Conservation (phyloP, 2,888 invertebrate genomes). For the Troides helena region DNA sequence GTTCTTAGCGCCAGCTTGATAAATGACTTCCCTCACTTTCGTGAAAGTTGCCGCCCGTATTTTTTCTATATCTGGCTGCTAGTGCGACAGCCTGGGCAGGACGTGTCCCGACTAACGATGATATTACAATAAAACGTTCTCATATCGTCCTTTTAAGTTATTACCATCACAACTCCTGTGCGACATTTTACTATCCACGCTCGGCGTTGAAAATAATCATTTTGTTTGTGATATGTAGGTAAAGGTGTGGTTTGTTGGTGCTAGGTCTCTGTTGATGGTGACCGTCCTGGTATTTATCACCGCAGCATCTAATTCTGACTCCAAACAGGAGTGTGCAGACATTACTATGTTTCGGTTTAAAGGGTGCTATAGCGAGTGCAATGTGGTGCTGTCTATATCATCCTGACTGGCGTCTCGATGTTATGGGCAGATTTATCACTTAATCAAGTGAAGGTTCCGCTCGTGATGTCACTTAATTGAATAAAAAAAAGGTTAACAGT, state of each 20-base stretch:
- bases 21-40: slow-evolving; percentile 76
- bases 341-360: too few species aligned
- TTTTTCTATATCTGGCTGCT: slow-evolving; percentile 42
- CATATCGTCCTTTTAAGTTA: slow-evolving; percentile 50
- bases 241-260: neutral
- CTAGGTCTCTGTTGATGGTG: too few species aligned
- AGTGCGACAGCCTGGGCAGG: slow-evolving; percentile 43
- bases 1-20: slow-evolving; percentile 77
- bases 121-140: slow-evolving; percentile 51
- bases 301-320: too few species aligned
- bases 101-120: slow-evolving; percentile 62
- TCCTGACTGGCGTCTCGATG: too few species aligned
- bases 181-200: slow-evolving; percentile 40
- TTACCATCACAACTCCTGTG: slow-evolving; percentile 50
- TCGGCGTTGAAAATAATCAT: slow-evolving; percentile 22
- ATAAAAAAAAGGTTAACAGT: too few species aligned
- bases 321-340: too few species aligned
- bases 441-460: too few species aligned
- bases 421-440: too few species aligned
- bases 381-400: too few species aligned
- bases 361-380: too few species aligned
- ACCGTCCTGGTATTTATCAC: too few species aligned
- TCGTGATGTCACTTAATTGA: too few species aligned
- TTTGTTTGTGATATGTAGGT: neutral
- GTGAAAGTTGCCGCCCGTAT: slow-evolving; percentile 63